Evolutionary conservation across 1,140 invertebrate species (phyloP).

Genomic region (Drosophila rhopaloa): DNA sequence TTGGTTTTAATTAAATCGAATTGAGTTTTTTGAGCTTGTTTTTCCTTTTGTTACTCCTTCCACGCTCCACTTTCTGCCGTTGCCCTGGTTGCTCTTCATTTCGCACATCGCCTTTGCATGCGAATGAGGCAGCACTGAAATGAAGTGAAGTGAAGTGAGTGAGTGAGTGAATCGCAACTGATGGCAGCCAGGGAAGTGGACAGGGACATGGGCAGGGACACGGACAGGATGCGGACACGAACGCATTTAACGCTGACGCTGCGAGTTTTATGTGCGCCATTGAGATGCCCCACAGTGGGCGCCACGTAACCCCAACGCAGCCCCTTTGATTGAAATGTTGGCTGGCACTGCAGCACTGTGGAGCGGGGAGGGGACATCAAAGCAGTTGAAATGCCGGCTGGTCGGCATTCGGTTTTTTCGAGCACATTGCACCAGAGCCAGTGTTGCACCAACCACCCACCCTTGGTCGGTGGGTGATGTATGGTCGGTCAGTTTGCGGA

Average conservation of each 20-base stretch:
- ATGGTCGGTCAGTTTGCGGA: slow-evolving; percentile 84
- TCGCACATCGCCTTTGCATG: slow-evolving; percentile 64
- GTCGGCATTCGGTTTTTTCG: slow-evolving; percentile 64
- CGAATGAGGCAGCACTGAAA: slow-evolving; percentile 40
- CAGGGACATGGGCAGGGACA: slow-evolving; percentile 33
- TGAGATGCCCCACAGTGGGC: slow-evolving; percentile 32
- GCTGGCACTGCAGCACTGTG: slow-evolving; percentile 51
- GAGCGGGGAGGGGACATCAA: slow-evolving; percentile 33
- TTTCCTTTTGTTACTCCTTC: slow-evolving; percentile 5
- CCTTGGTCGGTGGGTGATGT: slow-evolving; percentile 59
- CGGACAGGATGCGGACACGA: slow-evolving; percentile 64
- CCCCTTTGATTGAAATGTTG: slow-evolving; percentile 77
- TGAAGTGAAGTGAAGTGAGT: slow-evolving; percentile 33
- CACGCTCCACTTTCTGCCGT: slow-evolving; percentile 26
- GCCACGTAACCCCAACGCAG: slow-evolving; percentile 15
- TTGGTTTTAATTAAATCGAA: slow-evolving; percentile 84
- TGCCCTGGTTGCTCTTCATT: slow-evolving; percentile 13
- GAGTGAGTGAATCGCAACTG: slow-evolving; percentile 50
- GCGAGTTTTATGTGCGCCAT: slow-evolving; percentile 75
- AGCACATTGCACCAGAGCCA: slow-evolving; percentile 70
- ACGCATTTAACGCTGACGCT: slow-evolving; percentile 78
- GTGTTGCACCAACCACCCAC: slow-evolving; percentile 41
- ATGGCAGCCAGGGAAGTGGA: slow-evolving; percentile 31
- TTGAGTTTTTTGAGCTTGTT: slow-evolving; percentile 58
- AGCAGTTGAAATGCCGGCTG: slow-evolving; percentile 67